A percentile compares a stretch with the other conserved stretches of the same genome.
Evolutionary conservation across 23 tunicate species (phyloP).

Genomic region (Ascidia mentula): DNA sequence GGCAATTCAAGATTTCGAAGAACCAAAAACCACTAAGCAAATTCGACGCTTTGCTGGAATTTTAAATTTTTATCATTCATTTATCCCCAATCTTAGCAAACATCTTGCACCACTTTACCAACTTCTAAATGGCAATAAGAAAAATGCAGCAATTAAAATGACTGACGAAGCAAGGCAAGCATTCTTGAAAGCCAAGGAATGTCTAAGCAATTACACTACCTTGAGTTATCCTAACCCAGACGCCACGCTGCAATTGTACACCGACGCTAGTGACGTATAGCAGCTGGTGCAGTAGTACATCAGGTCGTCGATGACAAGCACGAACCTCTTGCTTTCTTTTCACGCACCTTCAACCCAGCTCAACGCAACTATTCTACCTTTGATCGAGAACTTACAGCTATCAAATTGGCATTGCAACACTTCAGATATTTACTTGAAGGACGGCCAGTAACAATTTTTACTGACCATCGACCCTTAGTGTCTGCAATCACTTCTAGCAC

Average conservation of each 20-base stretch:
- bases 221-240: background rate
- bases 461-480: slow-evolving; percentile 27
- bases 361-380: slow-evolving; percentile 16
- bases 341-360: background rate
- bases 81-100: background rate
- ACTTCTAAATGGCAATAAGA: background rate
- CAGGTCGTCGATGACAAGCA: background rate
- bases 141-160: too few species aligned
- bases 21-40: slow-evolving; percentile 6
- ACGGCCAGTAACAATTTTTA: background rate
- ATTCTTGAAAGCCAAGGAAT: background rate
- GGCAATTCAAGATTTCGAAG: slow-evolving; percentile 1
- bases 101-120: background rate
- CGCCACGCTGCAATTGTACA: background rate
- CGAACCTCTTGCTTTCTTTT: slow-evolving; percentile 27
- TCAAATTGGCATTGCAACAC: background rate
- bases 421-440: slow-evolving; percentile 16
- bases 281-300: slow-evolving; percentile 11
- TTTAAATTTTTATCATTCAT: background rate
- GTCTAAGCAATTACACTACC: background rate
- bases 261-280: background rate
- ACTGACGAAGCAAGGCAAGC: slow-evolving; percentile 6
- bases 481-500: background rate
- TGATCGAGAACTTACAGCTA: slow-evolving; percentile 16
- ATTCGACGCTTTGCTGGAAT: background rate